These are phyloP conservation scores for Tamandua tetradactyla DNA, from an alignment of 2,797 vertebrate species.

Conservation along the genomic window DNA sequence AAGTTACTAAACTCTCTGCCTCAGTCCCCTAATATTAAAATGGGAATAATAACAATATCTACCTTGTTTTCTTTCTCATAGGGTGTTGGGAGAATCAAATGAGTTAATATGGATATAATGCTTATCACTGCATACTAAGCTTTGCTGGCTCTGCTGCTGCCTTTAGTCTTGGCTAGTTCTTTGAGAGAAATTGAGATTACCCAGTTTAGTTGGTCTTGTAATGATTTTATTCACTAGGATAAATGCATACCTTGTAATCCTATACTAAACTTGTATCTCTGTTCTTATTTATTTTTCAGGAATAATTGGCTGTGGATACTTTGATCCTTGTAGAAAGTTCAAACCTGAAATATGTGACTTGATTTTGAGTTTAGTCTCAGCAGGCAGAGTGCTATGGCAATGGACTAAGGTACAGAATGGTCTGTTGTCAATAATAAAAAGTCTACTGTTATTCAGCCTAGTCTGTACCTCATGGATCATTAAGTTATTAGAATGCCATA, in stretches of 20 bases:
- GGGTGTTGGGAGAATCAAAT: no score
- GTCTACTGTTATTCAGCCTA: not conserved
- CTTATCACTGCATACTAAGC: not conserved
- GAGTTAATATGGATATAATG: not conserved
- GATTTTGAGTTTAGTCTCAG: slow-evolving; percentile 82
- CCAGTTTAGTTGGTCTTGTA: not conserved
- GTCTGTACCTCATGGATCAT: not conserved
- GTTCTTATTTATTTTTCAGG: slow-evolving; percentile 81
- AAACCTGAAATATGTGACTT: slow-evolving; percentile 81
- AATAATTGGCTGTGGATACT: slow-evolving; percentile 87
- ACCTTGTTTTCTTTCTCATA: not conserved
- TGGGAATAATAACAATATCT: not conserved
- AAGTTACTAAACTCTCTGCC: not conserved
- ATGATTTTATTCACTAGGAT: slow-evolving; percentile 24
- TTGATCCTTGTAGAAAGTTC: slow-evolving; percentile 85
- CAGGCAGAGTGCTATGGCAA: slow-evolving; percentile 86
- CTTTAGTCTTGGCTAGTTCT: not conserved
- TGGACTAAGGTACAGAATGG: slow-evolving; percentile 85
- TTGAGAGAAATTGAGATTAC: not conserved
- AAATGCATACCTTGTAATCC: not conserved
- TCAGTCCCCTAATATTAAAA: not conserved
- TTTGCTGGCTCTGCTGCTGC: not conserved
- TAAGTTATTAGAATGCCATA: not conserved
- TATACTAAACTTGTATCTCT: not conserved
- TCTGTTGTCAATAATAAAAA: not conserved